Evolutionary conservation across 2,113 vertebrate genomes (phyloP).

Genomic region (Ammodytes marinus): DNA sequence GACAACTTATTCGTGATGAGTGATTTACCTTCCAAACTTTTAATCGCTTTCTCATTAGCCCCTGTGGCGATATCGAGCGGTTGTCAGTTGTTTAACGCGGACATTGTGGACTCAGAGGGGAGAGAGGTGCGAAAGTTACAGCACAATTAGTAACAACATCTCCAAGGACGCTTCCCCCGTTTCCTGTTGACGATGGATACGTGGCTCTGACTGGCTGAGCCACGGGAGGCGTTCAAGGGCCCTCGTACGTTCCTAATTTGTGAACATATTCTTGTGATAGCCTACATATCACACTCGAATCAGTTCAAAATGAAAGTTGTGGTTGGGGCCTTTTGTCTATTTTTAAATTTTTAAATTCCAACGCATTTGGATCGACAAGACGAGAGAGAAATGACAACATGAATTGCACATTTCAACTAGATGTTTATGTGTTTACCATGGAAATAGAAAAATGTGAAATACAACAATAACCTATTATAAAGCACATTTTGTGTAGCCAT

Average conservation of each 20-base stretch:
- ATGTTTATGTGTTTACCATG: not conserved
- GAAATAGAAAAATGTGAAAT: too few relatives aligned
- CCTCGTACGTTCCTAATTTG: not conserved
- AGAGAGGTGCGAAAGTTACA: not conserved
- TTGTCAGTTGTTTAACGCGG: conserved; percentile 5
- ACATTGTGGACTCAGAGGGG: not conserved
- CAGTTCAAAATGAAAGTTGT: too few relatives aligned
- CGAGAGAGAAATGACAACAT: not conserved
- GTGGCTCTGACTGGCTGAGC: conserved; percentile 50
- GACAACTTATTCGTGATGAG: not conserved
- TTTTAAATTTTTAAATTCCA: not conserved
- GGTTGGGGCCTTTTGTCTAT: not conserved
- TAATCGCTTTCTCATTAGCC: conserved; percentile 17
- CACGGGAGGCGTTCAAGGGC: conserved; percentile 7
- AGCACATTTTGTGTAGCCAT: too few relatives aligned
- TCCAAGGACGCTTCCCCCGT: conserved; percentile 70
- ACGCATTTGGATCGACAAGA: not conserved
- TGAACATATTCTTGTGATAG: not conserved
- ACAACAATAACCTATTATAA: too few relatives aligned
- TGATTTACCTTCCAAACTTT: conserved; percentile 48
- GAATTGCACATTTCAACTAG: too few relatives aligned
- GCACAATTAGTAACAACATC: conserved; percentile 51
- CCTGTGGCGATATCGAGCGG: too few relatives aligned
- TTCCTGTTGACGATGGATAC: conserved; percentile 68
- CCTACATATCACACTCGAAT: too few relatives aligned